Evolutionary conservation across 35 echinoderm and acorn worm genomes (phyloP).

Genomic region (Strongylocentrotus purpuratus): DNA sequence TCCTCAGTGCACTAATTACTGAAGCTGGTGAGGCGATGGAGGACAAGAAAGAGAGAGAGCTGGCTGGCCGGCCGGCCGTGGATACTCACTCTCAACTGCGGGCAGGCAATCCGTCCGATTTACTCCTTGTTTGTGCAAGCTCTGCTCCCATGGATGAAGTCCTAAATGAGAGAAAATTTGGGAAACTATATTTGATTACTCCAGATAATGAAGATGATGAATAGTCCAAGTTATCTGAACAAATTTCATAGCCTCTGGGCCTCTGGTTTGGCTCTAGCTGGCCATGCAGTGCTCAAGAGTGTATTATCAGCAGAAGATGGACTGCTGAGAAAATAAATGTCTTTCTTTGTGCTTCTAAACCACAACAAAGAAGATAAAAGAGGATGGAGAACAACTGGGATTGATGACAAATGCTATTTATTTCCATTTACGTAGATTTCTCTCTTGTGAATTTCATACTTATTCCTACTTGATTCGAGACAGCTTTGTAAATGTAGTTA

Average conservation of each 20-base stretch:
- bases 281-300: not conserved
- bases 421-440: not conserved
- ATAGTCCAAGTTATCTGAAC: constrained; percentile 24
- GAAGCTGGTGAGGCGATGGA: not conserved
- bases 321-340: constrained; percentile 28
- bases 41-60: not conserved
- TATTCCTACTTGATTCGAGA: not conserved
- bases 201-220: constrained; percentile 50
- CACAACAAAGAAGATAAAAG: not conserved
- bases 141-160: not conserved
- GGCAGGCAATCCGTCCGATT: not conserved
- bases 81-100: not conserved
- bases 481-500: not conserved
- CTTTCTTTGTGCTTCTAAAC: not conserved
- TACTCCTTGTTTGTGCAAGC: constrained; percentile 34
- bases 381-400: not conserved
- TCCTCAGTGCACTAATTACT: constrained; percentile 27
- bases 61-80: not conserved
- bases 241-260: constrained; percentile 5
- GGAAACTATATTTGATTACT: constrained; percentile 52
- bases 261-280: not conserved
- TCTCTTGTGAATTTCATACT: not conserved
- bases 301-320: not conserved
- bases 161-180: constrained; percentile 49
- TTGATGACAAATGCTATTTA: constrained; percentile 5